phyloP scores from a whole-genome alignment of 2,888 invertebrate genomes.

The Bruchidius siliquastri region DNA sequence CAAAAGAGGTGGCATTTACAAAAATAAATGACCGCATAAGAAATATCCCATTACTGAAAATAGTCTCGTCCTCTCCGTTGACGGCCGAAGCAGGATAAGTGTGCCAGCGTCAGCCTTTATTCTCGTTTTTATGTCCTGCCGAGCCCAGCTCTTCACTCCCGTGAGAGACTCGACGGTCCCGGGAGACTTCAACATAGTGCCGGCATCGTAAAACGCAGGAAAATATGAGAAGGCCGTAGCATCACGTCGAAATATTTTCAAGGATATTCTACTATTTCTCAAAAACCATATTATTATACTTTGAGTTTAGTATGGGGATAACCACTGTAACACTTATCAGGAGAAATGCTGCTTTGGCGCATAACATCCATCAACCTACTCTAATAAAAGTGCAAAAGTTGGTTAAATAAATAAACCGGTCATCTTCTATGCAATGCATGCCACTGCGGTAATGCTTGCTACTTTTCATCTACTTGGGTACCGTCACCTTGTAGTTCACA shows the following conservation, averaged over 20 bases:
- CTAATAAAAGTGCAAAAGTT: too few species aligned
- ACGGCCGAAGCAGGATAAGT: neutral
- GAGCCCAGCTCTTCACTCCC: neutral
- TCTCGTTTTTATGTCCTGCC: neutral
- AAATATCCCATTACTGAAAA: neutral
- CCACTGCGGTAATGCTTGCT: too few species aligned
- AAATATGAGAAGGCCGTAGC: neutral
- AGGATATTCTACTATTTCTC: neutral
- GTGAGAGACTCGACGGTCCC: neutral
- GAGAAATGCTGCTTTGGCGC: too few species aligned
- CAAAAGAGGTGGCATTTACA: neutral
- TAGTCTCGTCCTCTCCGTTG: neutral
- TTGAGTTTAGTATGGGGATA: too few species aligned
- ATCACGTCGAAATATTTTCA: neutral
- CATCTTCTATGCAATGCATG: too few species aligned
- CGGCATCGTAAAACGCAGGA: neutral
- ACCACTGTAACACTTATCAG: too few species aligned
- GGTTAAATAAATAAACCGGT: too few species aligned
- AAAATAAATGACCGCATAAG: neutral
- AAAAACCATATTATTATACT: too few species aligned
- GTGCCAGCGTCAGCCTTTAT: neutral
- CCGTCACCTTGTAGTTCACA: too few species aligned
- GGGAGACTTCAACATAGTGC: neutral
- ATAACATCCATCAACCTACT: too few species aligned
- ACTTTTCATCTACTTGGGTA: too few species aligned